Evolutionary conservation across 2,888 invertebrate species (phyloP), one percentile per base, ranked within the genome.

Genomic region (Villa cingulata): DNA sequence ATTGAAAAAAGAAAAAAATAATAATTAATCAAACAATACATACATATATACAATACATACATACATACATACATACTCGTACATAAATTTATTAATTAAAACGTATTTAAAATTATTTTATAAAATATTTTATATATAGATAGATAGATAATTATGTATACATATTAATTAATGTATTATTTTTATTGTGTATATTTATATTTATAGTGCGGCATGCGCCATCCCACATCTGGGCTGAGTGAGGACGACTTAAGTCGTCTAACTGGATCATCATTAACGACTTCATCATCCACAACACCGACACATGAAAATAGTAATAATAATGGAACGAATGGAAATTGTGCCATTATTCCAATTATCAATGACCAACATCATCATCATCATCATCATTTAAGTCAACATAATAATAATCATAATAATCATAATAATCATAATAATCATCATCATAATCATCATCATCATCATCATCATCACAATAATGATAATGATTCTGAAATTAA

Each of bases 241-340:
- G 68, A 68, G 62, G 70, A 66, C 68, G 70, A 70, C 65, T 58
- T 69, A 51, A 70, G 70, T 70, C 69, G 69, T 70, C 68, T 70
- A 55, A 70, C 69, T 56, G 66, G 65, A 43, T 68, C 70, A 62
- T 69, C 70, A 57, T 54, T 58, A 51, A 61, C 65, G 55, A 56
- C 54, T 23, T 23, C 23, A 23, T 23, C 23, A 6, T 23, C 23
- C 7, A 23, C 51, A 56, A 38, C 50, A 52, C 56, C 46, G 46
- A 49, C 55, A 54, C 59, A 54, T 57, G 57, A 48, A 62, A 50
- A 48, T 43, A 53, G 52, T 49, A 56, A 52, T 29, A 51, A 53
- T 46, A 45, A 44, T 23, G 23, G 23, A 23, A 23, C 23, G 7
- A 23, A 37, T 41, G 45, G 36, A 29, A 43, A 40, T 37, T 48